Evolutionary conservation across 2,797 vertebrate species (phyloP), one percentile per base, ranked within the genome.

Genomic region (Hippocampus kuda): DNA sequence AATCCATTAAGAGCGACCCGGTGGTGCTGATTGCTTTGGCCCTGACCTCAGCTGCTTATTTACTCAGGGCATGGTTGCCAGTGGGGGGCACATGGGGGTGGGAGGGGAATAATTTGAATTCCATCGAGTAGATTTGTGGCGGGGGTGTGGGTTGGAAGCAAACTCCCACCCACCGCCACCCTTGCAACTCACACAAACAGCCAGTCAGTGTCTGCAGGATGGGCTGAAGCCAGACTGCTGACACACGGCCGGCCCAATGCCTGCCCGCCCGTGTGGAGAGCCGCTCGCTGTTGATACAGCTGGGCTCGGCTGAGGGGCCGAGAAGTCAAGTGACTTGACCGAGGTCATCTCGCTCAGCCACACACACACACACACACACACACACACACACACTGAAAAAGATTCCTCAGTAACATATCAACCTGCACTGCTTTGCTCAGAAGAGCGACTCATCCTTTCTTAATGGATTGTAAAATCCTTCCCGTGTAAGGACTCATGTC

Each of bases 281-380:
- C 46, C 2, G 75, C 77, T 74, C 77, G 70, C 75, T 90, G 88
- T 90, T 91, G 88, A 87, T 88, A 87, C 88, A 91, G 90, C 89
- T 90, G 89, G 84, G 79, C 68, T 51, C 78, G 79, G 82, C 82
- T 74, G 81, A 88, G 80, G 86, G 86, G 87, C 78, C 53, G 79
- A 88, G 87, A 88, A 87, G 88, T 90, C 88, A 90, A 91, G 84
- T 88, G 88, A 84, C 86, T 88, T 88, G 85, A 88, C 84, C 82
- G 69, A 70, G 86, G 88, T 90, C 88, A 88, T 77, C 80, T 80
- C 79, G 75, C 74, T 81, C 74, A 78, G 51, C 68, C 73, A 75
- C 72, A 66, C 71, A 67, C 72, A 68, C 67, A 49, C 73, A 75
- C 72, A 65, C 71, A 71, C 73, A 72, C 46, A 54, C 71, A 67